Percentiles rank a stretch among this genome's conserved stretches.
Conservation (phyloP, 2,113 vertebrate genomes). For the Oryzias melastigma region DNA sequence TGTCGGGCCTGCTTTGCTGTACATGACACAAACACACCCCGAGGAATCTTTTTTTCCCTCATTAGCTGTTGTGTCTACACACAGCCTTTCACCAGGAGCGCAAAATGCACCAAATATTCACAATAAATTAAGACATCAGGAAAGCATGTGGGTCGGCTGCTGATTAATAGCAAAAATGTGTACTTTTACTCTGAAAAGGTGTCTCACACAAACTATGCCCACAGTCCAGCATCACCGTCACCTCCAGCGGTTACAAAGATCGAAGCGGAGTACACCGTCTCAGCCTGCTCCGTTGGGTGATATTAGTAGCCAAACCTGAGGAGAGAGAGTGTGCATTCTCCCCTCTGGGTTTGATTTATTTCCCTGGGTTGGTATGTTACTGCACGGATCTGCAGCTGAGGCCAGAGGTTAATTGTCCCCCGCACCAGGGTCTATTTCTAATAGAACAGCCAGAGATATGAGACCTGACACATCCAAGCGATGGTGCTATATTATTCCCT, state of each 20-base stretch:
- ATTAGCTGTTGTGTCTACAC: too few relatives aligned
- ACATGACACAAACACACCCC: too few relatives aligned
- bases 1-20: too few relatives aligned
- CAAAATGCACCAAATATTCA: too few relatives aligned
- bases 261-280: conserved; percentile 32
- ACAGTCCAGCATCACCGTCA: conserved; percentile 32
- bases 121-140: too few relatives aligned
- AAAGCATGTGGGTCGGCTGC: too few relatives aligned
- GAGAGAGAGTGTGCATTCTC: conserved; percentile 36
- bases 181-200: too few relatives aligned
- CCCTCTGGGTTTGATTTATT: conserved; percentile 69
- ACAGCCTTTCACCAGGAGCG: too few relatives aligned
- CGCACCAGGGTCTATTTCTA: conserved; percentile 71
- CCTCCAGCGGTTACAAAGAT: conserved; percentile 39
- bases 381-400: conserved; percentile 62
- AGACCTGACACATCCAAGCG: conserved; percentile 66
- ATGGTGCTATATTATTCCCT: conserved; percentile 67
- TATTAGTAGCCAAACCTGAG: conserved; percentile 34
- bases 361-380: conserved; percentile 57
- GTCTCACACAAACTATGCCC: not conserved
- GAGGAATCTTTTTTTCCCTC: too few relatives aligned
- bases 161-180: too few relatives aligned
- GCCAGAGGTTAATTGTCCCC: conserved; percentile 71
- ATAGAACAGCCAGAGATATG: conserved; percentile 70
- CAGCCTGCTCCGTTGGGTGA: conserved; percentile 37